Base-by-base conservation (phyloP, 2,113 vertebrate species). In the Chrysochloris asiatica region DNA sequence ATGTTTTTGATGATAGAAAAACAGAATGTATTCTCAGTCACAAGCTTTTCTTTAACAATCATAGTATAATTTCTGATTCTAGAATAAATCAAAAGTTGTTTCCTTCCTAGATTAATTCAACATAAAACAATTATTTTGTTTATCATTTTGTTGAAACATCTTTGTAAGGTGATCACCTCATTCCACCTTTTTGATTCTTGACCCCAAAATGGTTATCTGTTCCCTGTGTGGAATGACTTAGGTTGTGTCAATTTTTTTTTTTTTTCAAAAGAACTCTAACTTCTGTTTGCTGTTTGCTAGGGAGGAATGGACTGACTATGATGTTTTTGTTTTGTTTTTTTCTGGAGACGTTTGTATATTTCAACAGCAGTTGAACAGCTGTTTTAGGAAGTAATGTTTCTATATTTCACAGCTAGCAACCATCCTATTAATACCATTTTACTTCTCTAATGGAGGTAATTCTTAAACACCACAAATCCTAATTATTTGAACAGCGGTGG, bases 401-500 rank as follows among this genome's bases (percentile, higher is more conserved):
- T 90, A 61, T 95, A 90, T 95, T 95, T 96, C 96, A 95, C 96
- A 96, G 94, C 93, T 93, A 95, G 95, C 48, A 56, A 48, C 54
- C 14, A 0, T 65, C 69, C 83, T 94, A 87, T 89, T 95, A 94
- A 96, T 95, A 94, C 83, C 89, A 93, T 92, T 96, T 95, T 95
- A 95, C 89, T 96, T 96, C 85, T 95, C 82, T 96, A 97, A 96
- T 95, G 95, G 95, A 96, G 65, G 69, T 96, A 97, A 97, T 96
- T 96, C 93, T 97, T 97, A 97, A 97, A 97, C 95, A 96, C 95
- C 85, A 96, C 95, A 95, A 95, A 95, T 96, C 93, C 95, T 95
- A 96, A 97, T 97, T 97, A 96, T 96, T 93, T 78, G 85, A 97
- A 88, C 93, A 96, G 93, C 96, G 95, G 95, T 95, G 38, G 83